Evolutionary conservation across 2,113 vertebrate genomes (phyloP).

Genomic region (Gyps fulvus): DNA sequence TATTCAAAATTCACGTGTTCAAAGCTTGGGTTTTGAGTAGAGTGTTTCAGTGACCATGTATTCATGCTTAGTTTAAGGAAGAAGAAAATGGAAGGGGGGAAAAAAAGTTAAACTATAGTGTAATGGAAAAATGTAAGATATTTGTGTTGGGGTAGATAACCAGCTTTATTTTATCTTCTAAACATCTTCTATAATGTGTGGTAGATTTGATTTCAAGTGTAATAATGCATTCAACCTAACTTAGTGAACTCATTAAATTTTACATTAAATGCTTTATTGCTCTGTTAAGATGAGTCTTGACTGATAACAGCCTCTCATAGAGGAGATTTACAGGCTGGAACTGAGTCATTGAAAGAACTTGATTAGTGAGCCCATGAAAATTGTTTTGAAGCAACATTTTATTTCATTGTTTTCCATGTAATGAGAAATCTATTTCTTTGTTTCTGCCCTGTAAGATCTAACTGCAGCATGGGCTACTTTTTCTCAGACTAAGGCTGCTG

Average conservation of each 20-base stretch:
- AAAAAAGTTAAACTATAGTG: neutral
- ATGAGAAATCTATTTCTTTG: slow-evolving; percentile 8
- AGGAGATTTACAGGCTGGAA: neutral
- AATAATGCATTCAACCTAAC: neutral
- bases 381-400: neutral
- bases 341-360: neutral
- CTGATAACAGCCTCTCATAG: neutral
- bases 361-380: neutral
- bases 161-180: neutral
- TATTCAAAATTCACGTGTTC: neutral
- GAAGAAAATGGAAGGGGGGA: neutral
- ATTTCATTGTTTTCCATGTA: neutral
- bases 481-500: slow-evolving; percentile 89
- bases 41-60: neutral
- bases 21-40: neutral
- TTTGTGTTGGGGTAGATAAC: neutral
- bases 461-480: slow-evolving; percentile 83
- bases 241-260: neutral
- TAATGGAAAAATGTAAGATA: neutral
- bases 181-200: neutral
- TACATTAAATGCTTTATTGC: neutral
- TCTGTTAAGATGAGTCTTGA: neutral
- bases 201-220: neutral
- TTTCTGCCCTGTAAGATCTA: slow-evolving; percentile 71
- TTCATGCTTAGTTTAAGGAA: neutral